Percentiles rank a stretch among this genome's conserved stretches.
phyloP scores from a whole-genome alignment of 2,888 invertebrate genomes.

The Cephus runcator region DNA sequence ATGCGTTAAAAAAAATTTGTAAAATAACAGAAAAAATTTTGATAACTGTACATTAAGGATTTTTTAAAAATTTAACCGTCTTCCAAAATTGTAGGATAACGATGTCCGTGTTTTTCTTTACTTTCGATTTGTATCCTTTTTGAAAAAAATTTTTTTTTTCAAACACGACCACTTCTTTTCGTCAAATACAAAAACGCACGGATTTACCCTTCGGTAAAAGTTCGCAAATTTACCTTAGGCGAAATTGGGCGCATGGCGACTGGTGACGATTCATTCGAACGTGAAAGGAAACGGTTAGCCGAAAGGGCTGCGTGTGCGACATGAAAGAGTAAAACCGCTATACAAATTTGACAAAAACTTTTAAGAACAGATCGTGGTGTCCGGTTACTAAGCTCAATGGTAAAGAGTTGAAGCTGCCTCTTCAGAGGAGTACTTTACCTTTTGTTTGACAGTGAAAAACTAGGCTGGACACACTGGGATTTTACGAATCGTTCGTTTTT shows the following conservation, averaged over 20 bases:
- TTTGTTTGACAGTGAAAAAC: conserved; percentile 5
- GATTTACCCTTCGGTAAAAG: background rate
- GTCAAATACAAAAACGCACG: conserved; percentile 2
- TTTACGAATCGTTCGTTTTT: background rate
- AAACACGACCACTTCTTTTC: background rate
- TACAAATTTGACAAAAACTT: conserved; percentile 42
- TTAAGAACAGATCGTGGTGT: conserved; percentile 37
- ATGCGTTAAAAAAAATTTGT: background rate
- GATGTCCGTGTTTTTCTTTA: background rate
- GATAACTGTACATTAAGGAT: background rate
- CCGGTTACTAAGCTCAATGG: conserved; percentile 57
- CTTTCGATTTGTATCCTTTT: background rate
- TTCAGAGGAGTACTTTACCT: background rate
- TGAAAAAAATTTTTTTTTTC: background rate
- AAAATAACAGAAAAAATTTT: background rate
- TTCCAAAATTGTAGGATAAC: background rate
- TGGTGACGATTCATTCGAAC: background rate
- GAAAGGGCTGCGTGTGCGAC: conserved; percentile 17
- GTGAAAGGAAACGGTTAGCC: conserved; percentile 1
- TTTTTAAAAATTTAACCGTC: background rate
- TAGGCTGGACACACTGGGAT: background rate
- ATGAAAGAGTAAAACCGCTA: conserved; percentile 34
- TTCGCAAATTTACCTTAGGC: conserved; percentile 1
- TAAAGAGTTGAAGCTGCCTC: conserved; percentile 53
- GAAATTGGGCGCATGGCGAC: conserved; percentile 1